Evolutionary conservation across 2,113 vertebrate genomes (phyloP).

Genomic region (Tragulus kanchil): DNA sequence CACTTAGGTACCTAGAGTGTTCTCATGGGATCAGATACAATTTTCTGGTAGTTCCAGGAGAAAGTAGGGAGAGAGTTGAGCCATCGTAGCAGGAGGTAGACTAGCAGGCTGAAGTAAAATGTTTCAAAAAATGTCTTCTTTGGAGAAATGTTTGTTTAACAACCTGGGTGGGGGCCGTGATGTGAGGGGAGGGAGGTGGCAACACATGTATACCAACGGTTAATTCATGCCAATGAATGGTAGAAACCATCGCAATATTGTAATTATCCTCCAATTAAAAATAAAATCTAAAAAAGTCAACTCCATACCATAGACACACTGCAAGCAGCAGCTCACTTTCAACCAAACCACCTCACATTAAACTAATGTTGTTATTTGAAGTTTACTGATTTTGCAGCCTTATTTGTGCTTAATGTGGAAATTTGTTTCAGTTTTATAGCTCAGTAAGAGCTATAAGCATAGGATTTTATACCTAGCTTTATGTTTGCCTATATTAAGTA

Average conservation of each 20-base stretch:
- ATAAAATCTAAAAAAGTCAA: not conserved
- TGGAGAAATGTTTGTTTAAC: not conserved
- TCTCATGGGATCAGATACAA: not conserved
- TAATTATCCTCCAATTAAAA: not conserved
- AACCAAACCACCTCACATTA: not conserved
- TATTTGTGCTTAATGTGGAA: constrained; percentile 74
- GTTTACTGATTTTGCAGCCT: constrained; percentile 68
- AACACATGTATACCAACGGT: not conserved
- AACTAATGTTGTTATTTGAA: constrained; percentile 63
- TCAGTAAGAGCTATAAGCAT: constrained; percentile 31
- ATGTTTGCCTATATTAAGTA: constrained; percentile 65
- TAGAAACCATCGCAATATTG: not conserved
- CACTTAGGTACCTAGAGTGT: not conserved
- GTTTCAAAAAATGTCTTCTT: not conserved
- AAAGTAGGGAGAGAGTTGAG: not conserved
- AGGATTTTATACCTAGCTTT: constrained; percentile 76
- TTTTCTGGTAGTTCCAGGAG: not conserved
- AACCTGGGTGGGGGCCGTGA: not conserved
- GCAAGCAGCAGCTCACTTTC: not conserved
- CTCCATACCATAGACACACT: not conserved
- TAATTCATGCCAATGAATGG: not conserved
- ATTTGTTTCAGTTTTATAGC: constrained; percentile 65
- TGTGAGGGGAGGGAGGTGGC: not conserved
- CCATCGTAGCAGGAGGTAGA: not conserved
- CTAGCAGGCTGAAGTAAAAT: not conserved